A percentile compares a stretch with the other conserved stretches of the same genome.
These are phyloP conservation scores for Heterodera carotae DNA, from an alignment of 1,140 invertebrate species.

Conservation along the genomic window DNA sequence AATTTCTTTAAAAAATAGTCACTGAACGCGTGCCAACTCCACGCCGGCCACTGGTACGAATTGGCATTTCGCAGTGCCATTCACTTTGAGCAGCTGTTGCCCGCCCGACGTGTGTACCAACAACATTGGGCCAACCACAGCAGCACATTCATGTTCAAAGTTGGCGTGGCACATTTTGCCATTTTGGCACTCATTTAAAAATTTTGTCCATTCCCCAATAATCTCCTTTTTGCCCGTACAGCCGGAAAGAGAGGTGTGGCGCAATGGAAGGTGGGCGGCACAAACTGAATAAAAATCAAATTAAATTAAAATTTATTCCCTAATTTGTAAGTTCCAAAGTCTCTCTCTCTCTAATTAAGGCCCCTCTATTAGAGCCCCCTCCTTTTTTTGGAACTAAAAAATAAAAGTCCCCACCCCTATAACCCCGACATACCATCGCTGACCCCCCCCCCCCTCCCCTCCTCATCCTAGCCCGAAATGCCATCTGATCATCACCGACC, in stretches of 20 bases:
- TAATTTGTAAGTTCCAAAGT: too few relatives aligned
- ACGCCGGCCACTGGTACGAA: conserved; percentile 45
- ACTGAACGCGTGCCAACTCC: conserved; percentile 48
- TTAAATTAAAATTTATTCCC: background rate
- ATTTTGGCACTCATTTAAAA: background rate
- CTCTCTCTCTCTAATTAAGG: too few relatives aligned
- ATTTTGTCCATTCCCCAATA: background rate
- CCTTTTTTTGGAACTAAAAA: too few relatives aligned
- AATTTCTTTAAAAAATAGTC: conserved; percentile 34
- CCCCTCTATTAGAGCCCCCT: too few relatives aligned
- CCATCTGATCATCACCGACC: too few relatives aligned
- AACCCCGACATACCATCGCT: too few relatives aligned
- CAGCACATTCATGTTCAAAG: conserved; percentile 49
- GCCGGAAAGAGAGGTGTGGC: conserved; percentile 49
- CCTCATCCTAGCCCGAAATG: too few relatives aligned
- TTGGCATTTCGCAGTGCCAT: conserved; percentile 39
- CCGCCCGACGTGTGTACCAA: conserved; percentile 38
- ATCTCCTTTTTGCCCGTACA: background rate
- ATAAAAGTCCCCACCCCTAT: too few relatives aligned
- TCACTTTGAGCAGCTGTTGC: conserved; percentile 48
- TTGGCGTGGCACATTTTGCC: background rate
- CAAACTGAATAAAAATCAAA: too few relatives aligned
- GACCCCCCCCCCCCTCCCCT: too few relatives aligned
- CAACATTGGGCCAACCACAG: conserved; percentile 48
- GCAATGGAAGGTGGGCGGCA: conserved; percentile 28